Percentiles rank a stretch among this genome's conserved stretches.
These are phyloP conservation scores for Dendroctonus ponderosae DNA, from an alignment of 1,140 invertebrate species.

Conservation along the genomic window DNA sequence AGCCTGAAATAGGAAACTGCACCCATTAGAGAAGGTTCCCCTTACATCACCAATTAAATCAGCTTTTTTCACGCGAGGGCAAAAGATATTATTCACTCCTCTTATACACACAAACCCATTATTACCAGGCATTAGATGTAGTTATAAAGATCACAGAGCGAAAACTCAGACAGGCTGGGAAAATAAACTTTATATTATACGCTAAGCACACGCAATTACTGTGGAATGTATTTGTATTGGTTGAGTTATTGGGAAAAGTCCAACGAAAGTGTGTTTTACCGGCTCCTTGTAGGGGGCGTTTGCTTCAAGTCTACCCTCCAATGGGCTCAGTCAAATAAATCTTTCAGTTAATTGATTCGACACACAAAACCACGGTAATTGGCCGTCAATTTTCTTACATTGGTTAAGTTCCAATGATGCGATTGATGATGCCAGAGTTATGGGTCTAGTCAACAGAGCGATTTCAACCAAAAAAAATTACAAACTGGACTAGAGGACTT, in stretches of 20 bases:
- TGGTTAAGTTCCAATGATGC: neutral
- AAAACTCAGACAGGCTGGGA: conserved; percentile 15
- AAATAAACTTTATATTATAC: conserved; percentile 15
- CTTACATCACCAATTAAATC: too few species aligned
- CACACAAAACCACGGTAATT: conserved; percentile 13
- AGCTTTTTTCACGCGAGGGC: neutral
- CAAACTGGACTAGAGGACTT: too few species aligned
- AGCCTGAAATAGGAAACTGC: too few species aligned
- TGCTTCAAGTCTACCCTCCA: too few species aligned
- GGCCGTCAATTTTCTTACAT: conserved; percentile 6
- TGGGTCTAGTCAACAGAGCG: too few species aligned
- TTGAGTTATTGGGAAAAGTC: conserved; percentile 9
- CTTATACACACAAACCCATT: conserved; percentile 2
- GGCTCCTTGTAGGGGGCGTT: too few species aligned
- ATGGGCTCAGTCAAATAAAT: neutral
- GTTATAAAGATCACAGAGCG: conserved; percentile 11
- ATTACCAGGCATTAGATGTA: conserved; percentile 9
- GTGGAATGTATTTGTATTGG: conserved; percentile 9
- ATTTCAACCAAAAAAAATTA: too few species aligned
- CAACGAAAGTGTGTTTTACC: too few species aligned
- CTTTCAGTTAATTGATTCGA: conserved; percentile 11
- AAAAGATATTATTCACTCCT: conserved; percentile 2
- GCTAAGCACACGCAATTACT: conserved; percentile 13
- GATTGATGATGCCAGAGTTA: too few species aligned
- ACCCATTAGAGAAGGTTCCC: too few species aligned